These are phyloP conservation scores for Lacerta agilis DNA, from an alignment of 2,797 vertebrate genomes.

Conservation along the genomic window DNA sequence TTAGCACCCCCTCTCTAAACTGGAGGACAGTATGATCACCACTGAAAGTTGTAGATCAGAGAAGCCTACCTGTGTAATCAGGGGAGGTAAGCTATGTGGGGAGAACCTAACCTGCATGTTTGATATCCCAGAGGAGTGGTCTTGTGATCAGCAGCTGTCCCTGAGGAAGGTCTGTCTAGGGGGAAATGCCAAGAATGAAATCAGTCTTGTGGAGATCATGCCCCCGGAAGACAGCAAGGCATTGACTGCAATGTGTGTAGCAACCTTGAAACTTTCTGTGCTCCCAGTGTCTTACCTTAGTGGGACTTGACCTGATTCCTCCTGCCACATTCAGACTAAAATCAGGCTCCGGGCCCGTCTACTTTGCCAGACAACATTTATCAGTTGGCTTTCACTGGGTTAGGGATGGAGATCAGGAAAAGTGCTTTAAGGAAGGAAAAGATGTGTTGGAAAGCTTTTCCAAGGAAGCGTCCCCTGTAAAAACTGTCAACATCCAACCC, in stretches of 20 bases:
- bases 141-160: slow-evolving; percentile 75
- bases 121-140: slow-evolving; percentile 67
- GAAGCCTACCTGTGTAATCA: slow-evolving; percentile 69
- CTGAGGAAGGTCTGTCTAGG: slow-evolving; percentile 82
- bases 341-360: slow-evolving; percentile 81
- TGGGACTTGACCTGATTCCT: slow-evolving; percentile 78
- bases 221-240: slow-evolving; percentile 21
- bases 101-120: slow-evolving; percentile 74
- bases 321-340: slow-evolving; percentile 81
- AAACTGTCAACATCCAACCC: too few species aligned
- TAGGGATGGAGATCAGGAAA: too few species aligned
- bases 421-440: too few species aligned
- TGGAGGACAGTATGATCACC: slow-evolving; percentile 1
- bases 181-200: slow-evolving; percentile 79
- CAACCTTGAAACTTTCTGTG: slow-evolving; percentile 78
- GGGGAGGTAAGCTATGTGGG: slow-evolving; percentile 80
- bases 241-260: slow-evolving; percentile 67
- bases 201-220: slow-evolving; percentile 81
- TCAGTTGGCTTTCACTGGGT: slow-evolving; percentile 14
- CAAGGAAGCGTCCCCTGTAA: too few species aligned
- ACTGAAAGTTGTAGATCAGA: slow-evolving; percentile 63
- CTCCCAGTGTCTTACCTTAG: slow-evolving; percentile 75
- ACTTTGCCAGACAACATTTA: slow-evolving; percentile 80
- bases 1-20: too few species aligned
- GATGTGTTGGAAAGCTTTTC: too few species aligned